Percentiles rank a stretch among this genome's conserved stretches.
These are phyloP conservation scores for Corythornis vintsioides DNA, from an alignment of 2,113 vertebrate species.

Conservation along the genomic window DNA sequence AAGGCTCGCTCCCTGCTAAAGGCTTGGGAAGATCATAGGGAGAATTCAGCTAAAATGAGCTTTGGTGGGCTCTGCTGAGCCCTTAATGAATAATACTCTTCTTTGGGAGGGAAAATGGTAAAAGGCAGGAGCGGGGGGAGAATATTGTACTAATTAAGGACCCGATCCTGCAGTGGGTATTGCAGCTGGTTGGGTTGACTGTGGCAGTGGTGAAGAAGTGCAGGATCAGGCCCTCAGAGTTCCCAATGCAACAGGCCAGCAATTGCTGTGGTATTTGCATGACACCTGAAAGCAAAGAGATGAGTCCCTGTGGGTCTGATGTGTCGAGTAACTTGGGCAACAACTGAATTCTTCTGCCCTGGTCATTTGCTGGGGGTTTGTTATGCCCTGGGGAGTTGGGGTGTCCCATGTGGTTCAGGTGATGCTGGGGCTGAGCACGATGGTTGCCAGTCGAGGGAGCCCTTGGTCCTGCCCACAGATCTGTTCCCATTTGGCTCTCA, in stretches of 20 bases:
- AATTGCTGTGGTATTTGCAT: fast-evolving
- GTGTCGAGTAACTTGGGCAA: neutral
- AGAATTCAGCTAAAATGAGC: constrained; percentile 66
- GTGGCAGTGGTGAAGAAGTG: neutral
- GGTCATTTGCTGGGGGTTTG: neutral
- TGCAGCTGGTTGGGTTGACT: neutral
- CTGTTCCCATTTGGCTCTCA: neutral
- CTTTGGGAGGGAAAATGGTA: constrained; percentile 54
- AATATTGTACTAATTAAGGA: constrained; percentile 36
- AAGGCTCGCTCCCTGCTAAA: constrained; percentile 71
- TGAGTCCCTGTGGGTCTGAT: neutral
- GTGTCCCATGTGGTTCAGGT: neutral
- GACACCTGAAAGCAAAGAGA: neutral
- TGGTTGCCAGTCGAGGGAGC: neutral
- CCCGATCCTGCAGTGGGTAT: neutral
- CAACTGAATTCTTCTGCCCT: neutral
- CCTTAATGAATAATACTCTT: constrained; percentile 72
- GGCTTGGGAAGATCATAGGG: constrained; percentile 74
- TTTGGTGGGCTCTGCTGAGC: constrained; percentile 56
- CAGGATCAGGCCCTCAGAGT: neutral
- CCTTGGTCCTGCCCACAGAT: neutral
- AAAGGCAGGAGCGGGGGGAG: neutral
- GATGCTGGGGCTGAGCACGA: fast-evolving
- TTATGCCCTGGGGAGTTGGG: neutral
- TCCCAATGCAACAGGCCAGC: fast-evolving